Percentiles rank a stretch among this genome's conserved stretches.
phyloP scores from a whole-genome alignment of 2,113 vertebrate genomes.

The Penelope pileata region DNA sequence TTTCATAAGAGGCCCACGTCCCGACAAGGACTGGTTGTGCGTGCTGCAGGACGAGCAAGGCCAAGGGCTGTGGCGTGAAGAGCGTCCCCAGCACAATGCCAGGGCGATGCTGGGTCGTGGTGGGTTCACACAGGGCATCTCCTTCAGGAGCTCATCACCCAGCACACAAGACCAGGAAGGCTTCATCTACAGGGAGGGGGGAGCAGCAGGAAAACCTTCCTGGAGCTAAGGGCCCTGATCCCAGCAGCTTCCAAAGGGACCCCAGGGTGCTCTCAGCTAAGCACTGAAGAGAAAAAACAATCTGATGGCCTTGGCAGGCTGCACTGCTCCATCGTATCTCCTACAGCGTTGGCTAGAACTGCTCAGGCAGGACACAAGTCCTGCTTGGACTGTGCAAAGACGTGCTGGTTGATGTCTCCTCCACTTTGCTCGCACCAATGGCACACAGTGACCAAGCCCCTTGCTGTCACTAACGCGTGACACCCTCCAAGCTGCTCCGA shows the following conservation, averaged over 20 bases:
- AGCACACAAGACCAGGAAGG: fast-evolving
- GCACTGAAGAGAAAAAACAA: background rate
- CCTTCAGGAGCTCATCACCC: background rate
- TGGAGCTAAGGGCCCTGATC: background rate
- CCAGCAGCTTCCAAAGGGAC: background rate
- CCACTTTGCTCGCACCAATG: background rate
- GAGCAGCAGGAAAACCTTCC: background rate
- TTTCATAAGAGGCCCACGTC: background rate
- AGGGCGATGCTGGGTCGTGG: fast-evolving
- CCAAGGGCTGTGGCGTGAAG: background rate
- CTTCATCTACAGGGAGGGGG: background rate
- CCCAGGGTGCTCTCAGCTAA: background rate
- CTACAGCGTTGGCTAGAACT: background rate
- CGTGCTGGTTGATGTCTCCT: background rate
- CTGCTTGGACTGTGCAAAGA: background rate
- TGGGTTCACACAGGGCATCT: background rate
- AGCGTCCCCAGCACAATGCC: background rate
- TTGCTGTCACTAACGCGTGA: background rate
- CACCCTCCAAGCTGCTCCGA: background rate
- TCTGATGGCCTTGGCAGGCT: background rate
- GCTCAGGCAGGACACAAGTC: background rate
- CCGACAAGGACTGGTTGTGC: fast-evolving
- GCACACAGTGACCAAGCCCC: background rate
- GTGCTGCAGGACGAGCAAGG: background rate
- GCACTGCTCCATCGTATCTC: background rate